These are phyloP conservation scores for Phalacrocorax carbo DNA, from an alignment of 2,113 vertebrate genomes.

Conservation along the genomic window DNA sequence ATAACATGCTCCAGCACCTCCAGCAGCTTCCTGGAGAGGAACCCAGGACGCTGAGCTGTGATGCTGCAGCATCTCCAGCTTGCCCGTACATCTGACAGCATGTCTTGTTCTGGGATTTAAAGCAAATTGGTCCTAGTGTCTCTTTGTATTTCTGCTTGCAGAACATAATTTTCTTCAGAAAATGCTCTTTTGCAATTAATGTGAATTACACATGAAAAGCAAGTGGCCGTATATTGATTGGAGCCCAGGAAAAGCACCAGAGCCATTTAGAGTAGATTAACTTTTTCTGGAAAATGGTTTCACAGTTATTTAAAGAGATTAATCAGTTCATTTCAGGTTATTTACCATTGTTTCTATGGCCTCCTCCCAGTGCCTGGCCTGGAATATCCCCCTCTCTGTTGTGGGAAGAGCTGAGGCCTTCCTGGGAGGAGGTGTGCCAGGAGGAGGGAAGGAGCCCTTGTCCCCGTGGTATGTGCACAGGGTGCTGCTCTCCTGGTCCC, in stretches of 20 bases:
- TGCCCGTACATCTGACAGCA: neutral
- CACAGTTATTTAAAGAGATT: constrained; percentile 74
- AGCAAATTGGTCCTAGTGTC: constrained; percentile 26
- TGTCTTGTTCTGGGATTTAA: neutral
- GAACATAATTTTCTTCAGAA: constrained; percentile 67
- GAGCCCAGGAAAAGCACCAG: constrained; percentile 64
- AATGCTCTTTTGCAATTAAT: constrained; percentile 70
- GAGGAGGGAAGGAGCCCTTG: neutral
- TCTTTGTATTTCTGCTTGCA: constrained; percentile 42
- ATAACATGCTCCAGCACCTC: neutral
- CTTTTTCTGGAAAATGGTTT: constrained; percentile 65
- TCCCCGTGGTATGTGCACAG: too few species aligned
- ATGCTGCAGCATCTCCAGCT: neutral
- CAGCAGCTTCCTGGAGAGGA: neutral
- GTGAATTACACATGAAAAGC: constrained; percentile 71
- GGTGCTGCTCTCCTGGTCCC: neutral
- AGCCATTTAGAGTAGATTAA: constrained; percentile 76
- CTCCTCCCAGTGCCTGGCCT: neutral
- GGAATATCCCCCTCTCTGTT: neutral
- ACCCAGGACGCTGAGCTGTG: neutral
- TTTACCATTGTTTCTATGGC: constrained; percentile 4
- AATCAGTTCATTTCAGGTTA: constrained; percentile 67
- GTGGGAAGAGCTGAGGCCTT: neutral
- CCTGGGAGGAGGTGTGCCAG: neutral
- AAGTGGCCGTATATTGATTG: constrained; percentile 64